A percentile compares a stretch with the other conserved stretches of the same genome.
These are phyloP conservation scores for Aproaerema taeniolella DNA, from an alignment of 2,888 invertebrate species.

Conservation along the genomic window DNA sequence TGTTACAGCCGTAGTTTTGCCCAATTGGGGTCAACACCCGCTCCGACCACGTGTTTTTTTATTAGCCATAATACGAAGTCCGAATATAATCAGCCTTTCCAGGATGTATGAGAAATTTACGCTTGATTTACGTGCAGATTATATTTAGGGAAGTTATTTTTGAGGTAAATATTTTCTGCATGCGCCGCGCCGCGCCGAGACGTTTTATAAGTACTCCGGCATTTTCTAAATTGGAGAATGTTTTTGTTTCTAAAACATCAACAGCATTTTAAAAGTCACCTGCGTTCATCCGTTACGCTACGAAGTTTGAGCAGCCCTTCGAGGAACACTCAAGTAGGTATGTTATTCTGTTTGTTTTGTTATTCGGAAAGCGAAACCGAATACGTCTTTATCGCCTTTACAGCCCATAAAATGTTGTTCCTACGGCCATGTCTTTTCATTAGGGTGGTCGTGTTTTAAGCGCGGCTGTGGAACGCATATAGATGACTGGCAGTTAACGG, in stretches of 20 bases:
- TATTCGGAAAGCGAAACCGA: conserved; percentile 24
- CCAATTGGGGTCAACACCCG: conserved; percentile 43
- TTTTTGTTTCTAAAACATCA: conserved; percentile 5
- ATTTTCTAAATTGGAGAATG: background rate
- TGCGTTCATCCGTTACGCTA: conserved; percentile 4
- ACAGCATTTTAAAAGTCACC: conserved; percentile 8
- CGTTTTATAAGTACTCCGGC: background rate
- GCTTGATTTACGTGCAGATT: conserved; percentile 17
- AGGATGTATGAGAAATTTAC: conserved; percentile 13
- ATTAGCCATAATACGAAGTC: conserved; percentile 38
- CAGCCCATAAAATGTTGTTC: conserved; percentile 30
- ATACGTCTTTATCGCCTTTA: conserved; percentile 31
- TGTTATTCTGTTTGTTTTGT: conserved; percentile 28
- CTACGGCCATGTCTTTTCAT: conserved; percentile 24
- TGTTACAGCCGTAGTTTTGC: conserved; percentile 39
- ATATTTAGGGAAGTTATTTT: conserved; percentile 7
- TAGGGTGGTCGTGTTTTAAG: conserved; percentile 17
- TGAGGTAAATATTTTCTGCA: conserved; percentile 10
- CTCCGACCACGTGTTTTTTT: conserved; percentile 50
- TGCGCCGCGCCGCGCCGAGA: too few species aligned
- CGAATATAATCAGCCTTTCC: background rate
- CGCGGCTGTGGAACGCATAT: conserved; percentile 1
- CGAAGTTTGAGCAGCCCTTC: conserved; percentile 5
- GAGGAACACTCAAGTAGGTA: conserved; percentile 11
- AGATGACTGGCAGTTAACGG: conserved; percentile 2